Evolutionary conservation across 2,797 vertebrate species (phyloP), one percentile per base, ranked within the genome.

Genomic region (Catharus ustulatus): DNA sequence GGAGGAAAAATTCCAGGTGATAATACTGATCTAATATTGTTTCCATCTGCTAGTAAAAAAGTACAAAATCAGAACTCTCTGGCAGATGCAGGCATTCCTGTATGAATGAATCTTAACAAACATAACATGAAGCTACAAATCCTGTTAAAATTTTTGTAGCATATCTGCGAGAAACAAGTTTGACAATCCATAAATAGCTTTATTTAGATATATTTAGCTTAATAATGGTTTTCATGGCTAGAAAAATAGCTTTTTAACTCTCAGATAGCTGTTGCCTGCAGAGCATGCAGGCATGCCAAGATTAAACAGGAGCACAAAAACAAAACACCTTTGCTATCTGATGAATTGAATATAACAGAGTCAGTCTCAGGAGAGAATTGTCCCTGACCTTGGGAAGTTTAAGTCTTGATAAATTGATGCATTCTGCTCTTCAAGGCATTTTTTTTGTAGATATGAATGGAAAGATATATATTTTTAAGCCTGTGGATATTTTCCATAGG

Each of bases 381-480:
- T 58, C 66, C 18, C 26, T 89, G 74, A 89, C 77, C 61, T 78
- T 75, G 49, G 24, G 16, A 91, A 74, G 21, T 83, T 61, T 68
- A 36, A 8, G 4, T 48, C 51, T 45, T 75, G 38, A 75, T 40
- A 75, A 91, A 58, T 11, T 40, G 26, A 62, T 78, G 67, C 15
- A 83, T n/a, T 7, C 32, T 63, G 29, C 19, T 85, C 30, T 18
- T 6, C 15, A 64, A 71, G 24, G 49, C 0, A 0, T 0, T 40
- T 64, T 63, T 83, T 74, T 81, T 32, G 11, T 21, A 80, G 24
- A 29, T 1, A 1, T 66, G 45, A 80, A 61, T 69, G 32, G 76
- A 40, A 84, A 90, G 3, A 51, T 51, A 36, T 40, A 10, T 29
- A 32, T 69, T 46, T 94, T 87, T 92, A 91, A 94, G 61, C 55